Percentiles rank a stretch among this genome's conserved stretches.
These are phyloP conservation scores for Trachymyrmex septentrionalis DNA, from an alignment of 1,140 invertebrate species.

Conservation along the genomic window DNA sequence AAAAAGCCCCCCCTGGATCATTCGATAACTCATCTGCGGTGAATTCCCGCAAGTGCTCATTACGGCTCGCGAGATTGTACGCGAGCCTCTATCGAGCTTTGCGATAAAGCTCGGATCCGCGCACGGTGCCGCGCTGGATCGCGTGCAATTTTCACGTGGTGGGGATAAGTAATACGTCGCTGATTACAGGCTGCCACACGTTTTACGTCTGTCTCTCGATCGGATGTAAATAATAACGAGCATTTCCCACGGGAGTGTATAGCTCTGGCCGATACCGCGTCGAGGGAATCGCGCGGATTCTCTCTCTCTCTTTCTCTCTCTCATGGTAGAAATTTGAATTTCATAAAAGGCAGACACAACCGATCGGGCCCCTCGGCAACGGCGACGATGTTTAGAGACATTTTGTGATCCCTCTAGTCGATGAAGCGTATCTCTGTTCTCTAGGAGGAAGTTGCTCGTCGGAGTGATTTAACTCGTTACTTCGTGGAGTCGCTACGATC, in stretches of 20 bases:
- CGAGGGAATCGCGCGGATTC: constrained; percentile 4
- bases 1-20: constrained; percentile 44
- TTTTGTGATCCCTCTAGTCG: constrained; percentile 45
- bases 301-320: background rate
- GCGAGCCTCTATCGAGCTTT: constrained; percentile 35
- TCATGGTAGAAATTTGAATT: constrained; percentile 41
- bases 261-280: constrained; percentile 6
- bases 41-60: constrained; percentile 48
- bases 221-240: constrained; percentile 62
- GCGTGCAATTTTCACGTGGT: constrained; percentile 36
- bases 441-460: constrained; percentile 25
- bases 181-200: constrained; percentile 64
- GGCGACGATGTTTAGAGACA: constrained; percentile 38
- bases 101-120: constrained; percentile 43
- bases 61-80: constrained; percentile 28
- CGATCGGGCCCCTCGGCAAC: constrained; percentile 7
- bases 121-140: constrained; percentile 1
- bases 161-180: constrained; percentile 52
- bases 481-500: background rate
- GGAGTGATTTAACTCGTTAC: constrained; percentile 25
- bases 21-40: constrained; percentile 55
- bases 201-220: constrained; percentile 61
- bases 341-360: constrained; percentile 37
- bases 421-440: constrained; percentile 24
- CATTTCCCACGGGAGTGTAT: constrained; percentile 42